phyloP scores from a whole-genome alignment of 2,797 vertebrate species.

The Sparus aurata region DNA sequence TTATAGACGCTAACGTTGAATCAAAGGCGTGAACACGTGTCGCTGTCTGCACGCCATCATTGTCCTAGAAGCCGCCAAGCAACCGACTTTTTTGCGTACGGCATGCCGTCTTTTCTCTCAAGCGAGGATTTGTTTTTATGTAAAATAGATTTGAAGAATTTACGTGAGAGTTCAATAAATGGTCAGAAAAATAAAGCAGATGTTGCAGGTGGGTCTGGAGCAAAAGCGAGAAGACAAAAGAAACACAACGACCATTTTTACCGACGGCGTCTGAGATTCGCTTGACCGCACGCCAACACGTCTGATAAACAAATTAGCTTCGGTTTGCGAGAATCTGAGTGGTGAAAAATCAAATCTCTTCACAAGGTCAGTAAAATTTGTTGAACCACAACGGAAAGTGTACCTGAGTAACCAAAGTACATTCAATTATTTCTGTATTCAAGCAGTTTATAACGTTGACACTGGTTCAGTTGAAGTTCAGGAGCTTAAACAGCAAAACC shows the following conservation, averaged over 20 bases:
- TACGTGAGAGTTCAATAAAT: conserved; percentile 81
- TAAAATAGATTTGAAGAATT: conserved; percentile 79
- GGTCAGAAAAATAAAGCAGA: conserved; percentile 60
- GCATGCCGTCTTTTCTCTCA: conserved; percentile 73
- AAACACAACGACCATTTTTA: conserved; percentile 49
- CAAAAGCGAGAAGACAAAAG: conserved; percentile 57
- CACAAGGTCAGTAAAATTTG: conserved; percentile 25
- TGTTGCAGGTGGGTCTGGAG: conserved; percentile 53
- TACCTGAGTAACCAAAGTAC: background rate
- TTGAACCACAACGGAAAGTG: background rate
- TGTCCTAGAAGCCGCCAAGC: conserved; percentile 47
- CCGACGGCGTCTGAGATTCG: conserved; percentile 53
- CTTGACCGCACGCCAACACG: conserved; percentile 56
- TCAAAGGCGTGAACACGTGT: conserved; percentile 30
- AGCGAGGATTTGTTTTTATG: conserved; percentile 86
- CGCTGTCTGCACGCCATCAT: conserved; percentile 56
- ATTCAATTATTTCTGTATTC: too few relatives aligned
- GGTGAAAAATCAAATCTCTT: too few relatives aligned
- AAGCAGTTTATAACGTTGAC: too few relatives aligned
- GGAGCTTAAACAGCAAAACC: too few relatives aligned
- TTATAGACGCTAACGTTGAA: conserved; percentile 18
- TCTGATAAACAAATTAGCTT: conserved; percentile 71
- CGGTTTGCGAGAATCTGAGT: conserved; percentile 13
- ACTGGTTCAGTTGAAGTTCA: too few relatives aligned
- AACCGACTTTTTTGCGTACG: conserved; percentile 77